Base-by-base conservation (phyloP, 2,797 vertebrate genomes). In the Molossus alvarezi region DNA sequence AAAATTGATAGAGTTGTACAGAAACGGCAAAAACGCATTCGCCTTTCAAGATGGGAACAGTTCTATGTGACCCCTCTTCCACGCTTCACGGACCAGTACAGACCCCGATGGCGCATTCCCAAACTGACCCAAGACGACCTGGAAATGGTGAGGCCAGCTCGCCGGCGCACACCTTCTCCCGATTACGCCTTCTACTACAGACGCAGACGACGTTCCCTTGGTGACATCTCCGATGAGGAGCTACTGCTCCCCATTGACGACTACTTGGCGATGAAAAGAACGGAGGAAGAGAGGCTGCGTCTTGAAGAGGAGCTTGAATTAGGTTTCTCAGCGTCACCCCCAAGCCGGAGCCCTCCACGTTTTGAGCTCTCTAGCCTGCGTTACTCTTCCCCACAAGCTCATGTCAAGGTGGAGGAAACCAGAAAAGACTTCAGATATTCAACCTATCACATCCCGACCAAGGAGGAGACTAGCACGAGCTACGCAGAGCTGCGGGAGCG, bases 41-140 rank as follows among this genome's bases (percentile, higher is more conserved):
- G 99, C 69, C 99, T 99, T 84, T 99, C 99, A 53, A 99, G 99
- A 94, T 99, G 99, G 99, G 99, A 99, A 75, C 99, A 99, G 98
- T 99, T 99, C 98, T 99, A 99, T 0, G 99, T 99, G 96, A 99
- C 99, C 97, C 99, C 99, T 11, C 98, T 99, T 62, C 99, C 99
- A 93, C 99, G 99, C 90, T 99, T 99, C 98, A 99, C 99, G 92
- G 99, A 99, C 97, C 99, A 99, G 75, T 99, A 99, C 96, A 99
- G 99, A 95, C 99, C 99, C 21, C 99, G 98, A 96, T 99, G 99
- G 99, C 99, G 98, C 57, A 99, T 99, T 97, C 99, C 99, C 76
- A 98, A 99, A 92, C 91, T 99, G 96, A 99, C 99, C 95, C 99
- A 99, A 97, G 99, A 99, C 0, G 99, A 99, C 97, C 98, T 99